Evolutionary conservation across 2,888 invertebrate genomes (phyloP).

Genomic region (Andrena flavipes): DNA sequence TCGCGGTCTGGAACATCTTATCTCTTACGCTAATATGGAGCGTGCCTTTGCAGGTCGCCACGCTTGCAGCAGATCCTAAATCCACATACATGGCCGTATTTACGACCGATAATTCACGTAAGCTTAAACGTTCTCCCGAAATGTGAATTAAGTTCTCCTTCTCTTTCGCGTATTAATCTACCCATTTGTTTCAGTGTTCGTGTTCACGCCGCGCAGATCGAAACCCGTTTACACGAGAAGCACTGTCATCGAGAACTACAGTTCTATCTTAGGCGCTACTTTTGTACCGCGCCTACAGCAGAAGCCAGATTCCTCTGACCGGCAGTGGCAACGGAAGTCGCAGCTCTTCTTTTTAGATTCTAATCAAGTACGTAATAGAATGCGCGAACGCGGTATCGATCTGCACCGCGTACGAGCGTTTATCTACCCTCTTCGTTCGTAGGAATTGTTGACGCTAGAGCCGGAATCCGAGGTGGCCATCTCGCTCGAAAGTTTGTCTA

Average conservation of each 20-base stretch:
- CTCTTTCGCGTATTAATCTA: neutral
- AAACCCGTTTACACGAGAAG: slow-evolving; percentile 86
- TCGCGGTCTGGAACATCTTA: slow-evolving; percentile 91
- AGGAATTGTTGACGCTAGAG: slow-evolving; percentile 86
- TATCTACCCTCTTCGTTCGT: slow-evolving; percentile 33
- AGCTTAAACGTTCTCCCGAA: slow-evolving; percentile 76
- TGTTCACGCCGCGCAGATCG: slow-evolving; percentile 88
- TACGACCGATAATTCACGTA: slow-evolving; percentile 88
- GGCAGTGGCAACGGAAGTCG: slow-evolving; percentile 87
- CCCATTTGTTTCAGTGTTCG: slow-evolving; percentile 85
- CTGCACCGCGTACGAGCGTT: neutral
- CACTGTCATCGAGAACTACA: slow-evolving; percentile 84
- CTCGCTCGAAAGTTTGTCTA: slow-evolving; percentile 81
- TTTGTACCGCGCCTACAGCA: slow-evolving; percentile 87
- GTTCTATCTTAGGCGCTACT: slow-evolving; percentile 85
- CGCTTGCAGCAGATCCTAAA: slow-evolving; percentile 87
- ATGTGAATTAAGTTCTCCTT: neutral
- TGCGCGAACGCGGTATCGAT: neutral
- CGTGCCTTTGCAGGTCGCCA: slow-evolving; percentile 86
- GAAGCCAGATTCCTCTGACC: slow-evolving; percentile 68
- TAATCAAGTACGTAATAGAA: slow-evolving; percentile 85
- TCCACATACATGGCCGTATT: slow-evolving; percentile 90
- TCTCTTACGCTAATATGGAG: slow-evolving; percentile 90
- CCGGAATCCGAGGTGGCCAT: slow-evolving; percentile 83
- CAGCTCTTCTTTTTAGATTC: slow-evolving; percentile 88